Evolutionary conservation across 2,888 invertebrate species (phyloP).

Genomic region (Ophonus ardosiacus): DNA sequence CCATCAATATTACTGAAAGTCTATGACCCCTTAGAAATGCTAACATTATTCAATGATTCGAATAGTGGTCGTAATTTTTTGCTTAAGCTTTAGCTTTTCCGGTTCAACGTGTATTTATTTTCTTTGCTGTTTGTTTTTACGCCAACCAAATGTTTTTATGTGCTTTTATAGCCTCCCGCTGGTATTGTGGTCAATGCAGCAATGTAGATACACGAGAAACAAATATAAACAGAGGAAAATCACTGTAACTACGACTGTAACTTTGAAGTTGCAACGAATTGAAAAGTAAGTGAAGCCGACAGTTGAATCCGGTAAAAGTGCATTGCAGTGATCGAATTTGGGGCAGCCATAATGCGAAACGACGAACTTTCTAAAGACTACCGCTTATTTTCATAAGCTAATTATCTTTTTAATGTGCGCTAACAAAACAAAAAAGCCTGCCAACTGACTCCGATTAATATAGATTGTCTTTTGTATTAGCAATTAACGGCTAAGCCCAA

Average conservation of each 20-base stretch:
- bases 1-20: no score
- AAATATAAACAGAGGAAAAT: background rate
- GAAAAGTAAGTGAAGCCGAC: background rate
- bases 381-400: constrained; percentile 13
- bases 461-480: no score
- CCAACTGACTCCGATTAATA: background rate
- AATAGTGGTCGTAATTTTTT: background rate
- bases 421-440: background rate
- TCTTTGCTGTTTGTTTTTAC: constrained; percentile 16
- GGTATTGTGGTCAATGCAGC: background rate
- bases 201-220: constrained; percentile 8
- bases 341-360: constrained; percentile 23
- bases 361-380: constrained; percentile 28
- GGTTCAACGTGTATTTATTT: background rate
- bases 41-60: no score
- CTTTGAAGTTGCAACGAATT: constrained; percentile 13
- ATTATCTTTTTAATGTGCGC: background rate
- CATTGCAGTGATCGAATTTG: constrained; percentile 15
- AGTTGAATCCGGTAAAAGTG: constrained; percentile 37
- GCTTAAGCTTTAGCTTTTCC: constrained; percentile 8
- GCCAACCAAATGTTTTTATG: constrained; percentile 12
- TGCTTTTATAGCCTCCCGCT: background rate
- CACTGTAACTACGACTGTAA: constrained; percentile 1
- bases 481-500: no score
- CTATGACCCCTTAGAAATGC: no score